These are phyloP conservation scores for Myiozetetes cayanensis DNA, from an alignment of 2,113 vertebrate genomes.

Conservation along the genomic window DNA sequence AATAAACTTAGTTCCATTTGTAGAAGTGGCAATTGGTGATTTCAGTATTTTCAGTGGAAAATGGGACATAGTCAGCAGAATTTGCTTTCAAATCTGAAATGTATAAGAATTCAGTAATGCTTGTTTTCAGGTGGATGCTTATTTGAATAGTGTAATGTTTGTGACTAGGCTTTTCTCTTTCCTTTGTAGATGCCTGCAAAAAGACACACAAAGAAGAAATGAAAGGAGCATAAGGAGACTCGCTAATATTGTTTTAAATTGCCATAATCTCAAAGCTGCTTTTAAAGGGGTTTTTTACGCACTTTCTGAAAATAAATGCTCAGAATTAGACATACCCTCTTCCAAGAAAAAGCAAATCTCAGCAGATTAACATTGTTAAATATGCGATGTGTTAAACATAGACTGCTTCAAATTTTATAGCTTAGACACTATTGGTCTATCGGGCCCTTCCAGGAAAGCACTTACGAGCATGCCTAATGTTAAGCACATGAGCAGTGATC, in stretches of 20 bases:
- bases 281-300: slow-evolving; percentile 6
- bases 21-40: neutral
- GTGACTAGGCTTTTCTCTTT: slow-evolving; percentile 45
- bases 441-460: slow-evolving; percentile 61
- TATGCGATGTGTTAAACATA: slow-evolving; percentile 22
- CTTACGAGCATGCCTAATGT: slow-evolving; percentile 56
- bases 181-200: slow-evolving; percentile 62
- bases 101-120: neutral
- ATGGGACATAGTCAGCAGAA: neutral
- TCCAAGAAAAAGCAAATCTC: slow-evolving; percentile 61
- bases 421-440: slow-evolving; percentile 34
- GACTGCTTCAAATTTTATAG: slow-evolving; percentile 55
- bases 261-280: slow-evolving; percentile 35
- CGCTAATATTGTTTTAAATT: slow-evolving; percentile 16
- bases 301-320: slow-evolving; percentile 33
- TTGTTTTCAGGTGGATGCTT: neutral
- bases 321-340: neutral
- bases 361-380: slow-evolving; percentile 59
- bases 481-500: slow-evolving; percentile 61
- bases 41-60: neutral
- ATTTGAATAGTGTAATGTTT: neutral
- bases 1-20: slow-evolving; percentile 1
- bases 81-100: neutral
- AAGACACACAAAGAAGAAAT: slow-evolving; percentile 59
- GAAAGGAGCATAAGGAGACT: neutral